Percentiles rank a stretch among this genome's conserved stretches.
These are phyloP conservation scores for Sternotherus odoratus DNA, from an alignment of 2,797 vertebrate species.

Conservation along the genomic window DNA sequence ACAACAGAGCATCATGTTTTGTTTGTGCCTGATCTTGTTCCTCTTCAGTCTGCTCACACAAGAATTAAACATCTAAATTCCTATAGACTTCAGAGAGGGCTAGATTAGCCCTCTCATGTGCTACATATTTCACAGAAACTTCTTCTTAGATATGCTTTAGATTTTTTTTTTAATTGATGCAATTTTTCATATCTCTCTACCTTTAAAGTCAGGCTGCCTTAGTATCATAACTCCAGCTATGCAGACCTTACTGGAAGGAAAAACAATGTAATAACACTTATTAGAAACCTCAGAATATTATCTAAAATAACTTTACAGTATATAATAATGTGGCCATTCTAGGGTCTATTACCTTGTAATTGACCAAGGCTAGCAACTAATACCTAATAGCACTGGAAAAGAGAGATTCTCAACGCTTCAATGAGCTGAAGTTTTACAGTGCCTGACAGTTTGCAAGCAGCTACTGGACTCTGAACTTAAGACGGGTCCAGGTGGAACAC, in stretches of 20 bases:
- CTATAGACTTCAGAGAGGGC: neutral
- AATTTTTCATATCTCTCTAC: slow-evolving; percentile 1
- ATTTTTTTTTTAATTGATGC: neutral
- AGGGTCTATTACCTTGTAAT: neutral
- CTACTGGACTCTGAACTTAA: neutral
- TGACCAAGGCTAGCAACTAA: neutral
- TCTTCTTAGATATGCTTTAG: neutral
- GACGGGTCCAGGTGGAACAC: neutral
- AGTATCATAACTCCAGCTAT: neutral
- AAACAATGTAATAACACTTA: neutral
- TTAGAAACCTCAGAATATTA: neutral
- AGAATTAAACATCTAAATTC: neutral
- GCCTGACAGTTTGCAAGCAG: neutral
- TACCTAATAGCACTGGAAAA: neutral
- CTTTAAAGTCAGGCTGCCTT: neutral
- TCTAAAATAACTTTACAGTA: slow-evolving; percentile 8
- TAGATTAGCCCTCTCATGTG: neutral
- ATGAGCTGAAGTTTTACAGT: neutral
- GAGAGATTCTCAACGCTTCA: neutral
- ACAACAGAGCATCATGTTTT: neutral
- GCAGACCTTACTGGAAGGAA: neutral
- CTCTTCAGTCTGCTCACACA: neutral
- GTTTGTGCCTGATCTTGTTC: neutral
- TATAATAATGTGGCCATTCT: neutral
- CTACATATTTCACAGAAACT: neutral